A percentile compares a stretch with the other conserved stretches of the same genome.
Evolutionary conservation across 2,888 invertebrate species (phyloP).

Genomic region (Synanthedon tipuliformis): DNA sequence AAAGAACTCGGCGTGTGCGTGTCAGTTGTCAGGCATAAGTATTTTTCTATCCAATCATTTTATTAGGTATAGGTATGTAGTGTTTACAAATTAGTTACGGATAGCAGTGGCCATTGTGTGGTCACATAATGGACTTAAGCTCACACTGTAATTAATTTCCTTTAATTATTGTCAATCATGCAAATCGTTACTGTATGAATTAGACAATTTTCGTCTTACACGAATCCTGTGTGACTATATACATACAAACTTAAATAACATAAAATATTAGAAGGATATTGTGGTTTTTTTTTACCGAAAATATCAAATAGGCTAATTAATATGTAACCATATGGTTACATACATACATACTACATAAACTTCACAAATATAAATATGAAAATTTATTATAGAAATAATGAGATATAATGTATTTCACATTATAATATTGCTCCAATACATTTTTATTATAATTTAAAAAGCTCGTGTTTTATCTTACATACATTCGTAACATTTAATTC

Average conservation of each 20-base stretch:
- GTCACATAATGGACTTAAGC: slow-evolving; percentile 5
- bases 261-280: not conserved
- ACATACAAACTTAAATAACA: not conserved
- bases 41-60: not conserved
- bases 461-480: too few species aligned
- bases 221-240: not conserved
- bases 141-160: not conserved
- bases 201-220: too few species aligned
- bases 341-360: too few species aligned
- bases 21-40: slow-evolving; percentile 5
- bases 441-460: too few species aligned
- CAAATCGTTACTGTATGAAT: too few species aligned
- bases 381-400: too few species aligned
- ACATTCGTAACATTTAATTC: too few species aligned
- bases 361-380: too few species aligned
- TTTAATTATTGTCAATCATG: not conserved
- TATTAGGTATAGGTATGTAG: slow-evolving; percentile 3
- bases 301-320: too few species aligned
- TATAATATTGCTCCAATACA: too few species aligned
- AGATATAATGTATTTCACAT: too few species aligned
- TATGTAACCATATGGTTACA: too few species aligned
- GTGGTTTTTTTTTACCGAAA: not conserved
- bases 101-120: slow-evolving; percentile 6
- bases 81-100: not conserved
- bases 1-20: slow-evolving; percentile 23